Evolutionary conservation across 2,888 invertebrate species (phyloP).

Genomic region (Hirtodrosophila cameraria): DNA sequence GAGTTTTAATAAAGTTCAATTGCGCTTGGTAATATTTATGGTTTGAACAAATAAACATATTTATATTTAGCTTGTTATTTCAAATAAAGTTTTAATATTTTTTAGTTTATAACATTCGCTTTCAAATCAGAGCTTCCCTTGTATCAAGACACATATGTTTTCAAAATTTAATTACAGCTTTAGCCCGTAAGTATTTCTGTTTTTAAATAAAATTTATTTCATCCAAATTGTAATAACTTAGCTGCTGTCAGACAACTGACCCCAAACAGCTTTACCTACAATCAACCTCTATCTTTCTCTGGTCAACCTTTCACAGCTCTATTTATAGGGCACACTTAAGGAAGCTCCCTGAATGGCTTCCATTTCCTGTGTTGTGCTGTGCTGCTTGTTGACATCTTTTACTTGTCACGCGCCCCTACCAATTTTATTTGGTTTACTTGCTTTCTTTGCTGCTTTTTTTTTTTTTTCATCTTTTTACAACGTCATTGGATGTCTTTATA

Average conservation of each 20-base stretch:
- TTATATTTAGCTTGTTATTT: no score
- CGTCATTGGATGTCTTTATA: constrained; percentile 64
- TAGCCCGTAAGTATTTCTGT: not conserved
- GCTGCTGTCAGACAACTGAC: not conserved
- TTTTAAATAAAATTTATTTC: not conserved
- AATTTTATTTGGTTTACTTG: constrained; percentile 3
- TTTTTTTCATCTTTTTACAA: constrained; percentile 36
- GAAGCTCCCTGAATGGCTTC: constrained; percentile 17
- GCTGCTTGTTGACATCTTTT: constrained; percentile 45
- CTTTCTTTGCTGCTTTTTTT: not conserved
- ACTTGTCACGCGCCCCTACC: not conserved
- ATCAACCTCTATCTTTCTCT: not conserved
- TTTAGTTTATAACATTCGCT: no score
- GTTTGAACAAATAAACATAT: no score
- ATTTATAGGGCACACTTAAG: constrained; percentile 43
- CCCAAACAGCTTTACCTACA: not conserved
- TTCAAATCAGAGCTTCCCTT: no score
- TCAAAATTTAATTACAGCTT: no score
- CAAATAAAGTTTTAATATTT: no score
- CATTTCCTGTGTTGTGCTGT: no score
- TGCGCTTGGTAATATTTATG: no score
- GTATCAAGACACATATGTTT: no score
- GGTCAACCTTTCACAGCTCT: constrained; percentile 18
- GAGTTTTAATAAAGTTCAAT: no score
- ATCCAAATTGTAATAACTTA: not conserved